phyloP scores from a whole-genome alignment of 2,888 invertebrate genomes.

The Plusia festucae region DNA sequence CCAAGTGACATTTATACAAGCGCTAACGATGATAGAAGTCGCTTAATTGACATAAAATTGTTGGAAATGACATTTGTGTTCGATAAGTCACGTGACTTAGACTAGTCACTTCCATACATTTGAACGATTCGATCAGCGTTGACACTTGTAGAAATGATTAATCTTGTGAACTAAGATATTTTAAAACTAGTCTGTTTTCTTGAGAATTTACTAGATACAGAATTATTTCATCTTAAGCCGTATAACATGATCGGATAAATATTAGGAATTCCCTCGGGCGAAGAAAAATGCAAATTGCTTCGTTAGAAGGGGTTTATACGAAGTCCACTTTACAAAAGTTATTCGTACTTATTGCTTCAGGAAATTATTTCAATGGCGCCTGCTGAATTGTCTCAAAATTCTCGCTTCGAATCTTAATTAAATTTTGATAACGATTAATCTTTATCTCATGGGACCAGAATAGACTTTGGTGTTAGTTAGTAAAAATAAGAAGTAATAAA shows the following conservation, averaged over 20 bases:
- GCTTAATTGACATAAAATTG: no score
- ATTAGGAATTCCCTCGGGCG: slow-evolving; percentile 21
- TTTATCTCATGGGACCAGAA: slow-evolving; percentile 2
- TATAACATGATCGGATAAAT: slow-evolving; percentile 29
- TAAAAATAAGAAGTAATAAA: not conserved
- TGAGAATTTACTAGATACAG: not conserved
- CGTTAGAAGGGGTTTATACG: slow-evolving; percentile 38
- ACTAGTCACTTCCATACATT: no score
- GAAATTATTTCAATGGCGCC: slow-evolving; percentile 32
- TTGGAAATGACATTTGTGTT: no score
- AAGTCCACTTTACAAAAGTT: slow-evolving; percentile 35
- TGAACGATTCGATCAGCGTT: no score
- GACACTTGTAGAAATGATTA: no score
- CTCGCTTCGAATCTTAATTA: slow-evolving; percentile 22
- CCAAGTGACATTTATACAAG: no score
- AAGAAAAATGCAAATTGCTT: slow-evolving; percentile 58
- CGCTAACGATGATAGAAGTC: no score
- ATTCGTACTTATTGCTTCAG: slow-evolving; percentile 28
- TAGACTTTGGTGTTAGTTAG: not conserved
- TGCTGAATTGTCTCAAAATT: slow-evolving; percentile 16
- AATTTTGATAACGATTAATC: slow-evolving; percentile 21
- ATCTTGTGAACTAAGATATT: no score
- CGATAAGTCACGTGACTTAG: no score
- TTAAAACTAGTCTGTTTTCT: no score
- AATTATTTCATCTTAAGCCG: slow-evolving; percentile 9